These are phyloP conservation scores for Scartelaos histophorus DNA, from an alignment of 2,113 vertebrate genomes.

Conservation along the genomic window DNA sequence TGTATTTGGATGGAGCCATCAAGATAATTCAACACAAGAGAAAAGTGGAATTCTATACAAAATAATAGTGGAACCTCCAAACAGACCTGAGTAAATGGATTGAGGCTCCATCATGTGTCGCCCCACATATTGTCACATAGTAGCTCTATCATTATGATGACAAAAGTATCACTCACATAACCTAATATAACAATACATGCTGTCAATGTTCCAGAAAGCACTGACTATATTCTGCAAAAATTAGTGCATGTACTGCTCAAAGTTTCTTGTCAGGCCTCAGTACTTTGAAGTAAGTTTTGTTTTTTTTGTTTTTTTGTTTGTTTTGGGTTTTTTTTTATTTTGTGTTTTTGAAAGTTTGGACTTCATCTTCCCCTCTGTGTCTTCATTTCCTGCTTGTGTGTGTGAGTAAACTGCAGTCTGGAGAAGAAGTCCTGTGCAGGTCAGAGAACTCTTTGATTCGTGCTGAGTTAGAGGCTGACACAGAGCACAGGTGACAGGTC, in stretches of 20 bases:
- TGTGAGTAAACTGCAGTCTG: conserved; percentile 19
- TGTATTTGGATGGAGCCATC: background rate
- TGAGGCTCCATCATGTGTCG: background rate
- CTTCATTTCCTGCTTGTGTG: background rate
- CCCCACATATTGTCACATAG: background rate
- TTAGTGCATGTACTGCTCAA: background rate
- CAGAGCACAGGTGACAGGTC: conserved; percentile 73
- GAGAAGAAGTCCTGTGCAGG: conserved; percentile 50
- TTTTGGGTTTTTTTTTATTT: background rate
- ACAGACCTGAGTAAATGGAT: background rate
- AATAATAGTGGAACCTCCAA: background rate
- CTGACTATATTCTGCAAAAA: background rate
- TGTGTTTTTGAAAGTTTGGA: background rate
- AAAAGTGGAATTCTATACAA: background rate
- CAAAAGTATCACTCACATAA: background rate
- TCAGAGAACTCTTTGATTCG: conserved; percentile 62
- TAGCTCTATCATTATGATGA: background rate
- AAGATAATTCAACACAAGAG: background rate
- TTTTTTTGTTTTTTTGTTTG: too few relatives aligned
- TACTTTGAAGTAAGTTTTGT: too few relatives aligned
- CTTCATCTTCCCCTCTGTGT: background rate
- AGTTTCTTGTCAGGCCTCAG: too few relatives aligned
- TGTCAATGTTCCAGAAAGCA: background rate
- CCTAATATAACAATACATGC: background rate
- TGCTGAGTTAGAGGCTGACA: conserved; percentile 61